These are phyloP conservation scores for Octopus bimaculoides DNA, from an alignment of 1,140 invertebrate species.

Conservation along the genomic window DNA sequence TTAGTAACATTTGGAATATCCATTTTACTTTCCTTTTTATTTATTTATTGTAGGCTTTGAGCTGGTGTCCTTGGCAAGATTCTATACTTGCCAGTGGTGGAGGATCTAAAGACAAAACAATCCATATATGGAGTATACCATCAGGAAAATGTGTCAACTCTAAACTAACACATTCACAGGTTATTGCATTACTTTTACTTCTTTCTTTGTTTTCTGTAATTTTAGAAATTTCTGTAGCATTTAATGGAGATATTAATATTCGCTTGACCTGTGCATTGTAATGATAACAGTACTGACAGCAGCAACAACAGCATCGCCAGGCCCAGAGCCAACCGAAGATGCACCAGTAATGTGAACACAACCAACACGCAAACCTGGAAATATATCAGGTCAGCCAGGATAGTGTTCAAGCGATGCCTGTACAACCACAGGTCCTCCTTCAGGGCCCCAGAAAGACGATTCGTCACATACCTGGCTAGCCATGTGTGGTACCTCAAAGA, in stretches of 20 bases:
- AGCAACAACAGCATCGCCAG: too few species aligned
- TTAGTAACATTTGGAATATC: too few species aligned
- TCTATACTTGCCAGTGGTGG: conserved; percentile 90
- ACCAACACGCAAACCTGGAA: too few species aligned
- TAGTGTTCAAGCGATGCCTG: too few species aligned
- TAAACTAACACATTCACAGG: conserved; percentile 89
- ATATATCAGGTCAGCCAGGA: too few species aligned
- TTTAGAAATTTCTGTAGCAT: background rate
- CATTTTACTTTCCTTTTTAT: background rate
- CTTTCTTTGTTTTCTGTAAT: background rate
- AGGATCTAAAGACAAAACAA: conserved; percentile 84
- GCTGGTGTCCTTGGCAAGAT: conserved; percentile 94
- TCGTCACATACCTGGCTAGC: too few species aligned
- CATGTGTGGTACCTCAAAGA: too few species aligned
- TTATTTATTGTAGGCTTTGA: conserved; percentile 65
- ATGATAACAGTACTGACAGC: too few species aligned
- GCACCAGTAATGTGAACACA: too few species aligned
- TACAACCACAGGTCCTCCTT: too few species aligned
- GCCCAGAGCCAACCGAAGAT: too few species aligned
- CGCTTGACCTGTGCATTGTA: background rate
- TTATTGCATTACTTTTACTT: conserved; percentile 39
- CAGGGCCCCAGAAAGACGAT: too few species aligned
- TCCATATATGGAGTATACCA: conserved; percentile 86
- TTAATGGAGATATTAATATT: background rate
- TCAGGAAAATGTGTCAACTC: conserved; percentile 78